phyloP scores from a whole-genome alignment of 2,797 vertebrate genomes.

The Fratercula arctica region DNA sequence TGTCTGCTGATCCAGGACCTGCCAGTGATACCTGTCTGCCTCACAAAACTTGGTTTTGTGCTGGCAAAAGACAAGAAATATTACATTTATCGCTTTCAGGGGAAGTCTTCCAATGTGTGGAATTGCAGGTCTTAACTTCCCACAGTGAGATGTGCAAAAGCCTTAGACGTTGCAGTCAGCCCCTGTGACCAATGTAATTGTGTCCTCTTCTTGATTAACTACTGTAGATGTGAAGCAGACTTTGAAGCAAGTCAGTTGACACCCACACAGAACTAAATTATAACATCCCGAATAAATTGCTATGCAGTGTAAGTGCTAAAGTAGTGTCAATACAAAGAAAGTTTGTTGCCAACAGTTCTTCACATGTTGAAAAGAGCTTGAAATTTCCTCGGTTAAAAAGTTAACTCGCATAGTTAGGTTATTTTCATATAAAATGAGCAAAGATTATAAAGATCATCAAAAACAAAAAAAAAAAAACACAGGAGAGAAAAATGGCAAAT shows the following conservation, averaged over 20 bases:
- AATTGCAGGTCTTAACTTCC: neutral
- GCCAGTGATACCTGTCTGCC: neutral
- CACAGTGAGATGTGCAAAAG: neutral
- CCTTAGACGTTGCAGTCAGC: neutral
- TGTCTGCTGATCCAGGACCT: neutral
- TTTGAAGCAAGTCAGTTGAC: slow-evolving; percentile 18
- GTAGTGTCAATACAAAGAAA: slow-evolving; percentile 13
- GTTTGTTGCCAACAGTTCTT: neutral
- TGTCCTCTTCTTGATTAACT: neutral
- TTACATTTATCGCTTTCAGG: neutral
- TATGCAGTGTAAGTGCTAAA: neutral
- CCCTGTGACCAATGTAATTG: slow-evolving; percentile 1
- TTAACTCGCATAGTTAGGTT: neutral
- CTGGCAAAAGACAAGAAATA: neutral
- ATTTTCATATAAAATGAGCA: neutral
- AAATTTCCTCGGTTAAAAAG: neutral
- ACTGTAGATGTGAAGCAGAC: slow-evolving; percentile 12
- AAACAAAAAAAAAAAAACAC: neutral
- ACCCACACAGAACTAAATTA: slow-evolving; percentile 41
- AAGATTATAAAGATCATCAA: neutral
- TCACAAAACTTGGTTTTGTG: neutral
- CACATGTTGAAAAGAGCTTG: neutral
- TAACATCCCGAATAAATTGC: slow-evolving; percentile 13
- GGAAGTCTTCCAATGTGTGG: neutral
- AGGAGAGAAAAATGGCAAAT: neutral